Evolutionary conservation across 2,888 invertebrate genomes (phyloP).

Genomic region (Mactromeris polynyma): DNA sequence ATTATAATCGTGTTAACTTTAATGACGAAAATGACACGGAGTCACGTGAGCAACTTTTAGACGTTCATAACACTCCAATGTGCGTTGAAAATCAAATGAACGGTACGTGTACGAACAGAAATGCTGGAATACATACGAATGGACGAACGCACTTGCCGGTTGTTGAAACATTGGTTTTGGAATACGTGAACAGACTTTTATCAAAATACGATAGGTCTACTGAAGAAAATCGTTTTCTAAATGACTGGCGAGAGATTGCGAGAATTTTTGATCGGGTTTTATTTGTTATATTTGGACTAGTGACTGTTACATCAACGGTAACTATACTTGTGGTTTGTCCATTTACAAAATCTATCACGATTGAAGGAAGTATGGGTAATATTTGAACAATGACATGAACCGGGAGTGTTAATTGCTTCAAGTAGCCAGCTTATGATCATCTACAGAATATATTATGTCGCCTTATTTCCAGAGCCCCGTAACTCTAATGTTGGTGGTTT

Average conservation of each 20-base stretch:
- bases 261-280: slow-evolving; percentile 88
- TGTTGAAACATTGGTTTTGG: slow-evolving; percentile 80
- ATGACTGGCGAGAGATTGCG: slow-evolving; percentile 88
- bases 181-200: slow-evolving; percentile 80
- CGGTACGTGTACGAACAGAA: slow-evolving; percentile 6
- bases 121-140: slow-evolving; percentile 21
- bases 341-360: slow-evolving; percentile 29
- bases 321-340: slow-evolving; percentile 32
- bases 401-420: too few species aligned
- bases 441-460: too few species aligned
- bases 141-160: slow-evolving; percentile 20
- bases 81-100: slow-evolving; percentile 16
- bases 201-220: slow-evolving; percentile 78
- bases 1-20: background rate
- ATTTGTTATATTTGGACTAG: slow-evolving; percentile 88
- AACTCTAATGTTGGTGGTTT: too few species aligned
- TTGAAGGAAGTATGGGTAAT: slow-evolving; percentile 14
- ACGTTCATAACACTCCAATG: slow-evolving; percentile 21
- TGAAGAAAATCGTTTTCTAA: slow-evolving; percentile 75
- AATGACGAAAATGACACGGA: background rate
- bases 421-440: too few species aligned
- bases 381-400: too few species aligned
- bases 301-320: slow-evolving; percentile 87
- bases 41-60: slow-evolving; percentile 23
- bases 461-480: too few species aligned